Evolutionary conservation across 2,888 invertebrate genomes (phyloP), one percentile per base, ranked within the genome.

Genomic region (Cataglyphis livida): DNA sequence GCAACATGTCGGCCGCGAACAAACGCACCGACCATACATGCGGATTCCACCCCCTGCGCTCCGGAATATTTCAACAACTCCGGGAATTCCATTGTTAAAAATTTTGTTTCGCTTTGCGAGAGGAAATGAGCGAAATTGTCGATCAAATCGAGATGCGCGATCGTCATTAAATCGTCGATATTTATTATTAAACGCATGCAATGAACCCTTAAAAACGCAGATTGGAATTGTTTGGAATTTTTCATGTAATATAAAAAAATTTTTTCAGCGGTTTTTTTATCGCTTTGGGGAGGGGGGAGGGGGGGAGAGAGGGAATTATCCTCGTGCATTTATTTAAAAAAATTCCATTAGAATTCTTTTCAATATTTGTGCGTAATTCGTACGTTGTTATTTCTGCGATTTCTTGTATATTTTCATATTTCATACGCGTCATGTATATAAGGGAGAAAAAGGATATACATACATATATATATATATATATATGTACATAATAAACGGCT

Each of bases 1-100:
- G 70, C 78, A 79, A 70, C 59, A 79, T 79, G 78, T 79, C 78
- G 78, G 78, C 78, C 59, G 59, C 78, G 78, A 70, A 35, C 70
- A 79, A 70, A 79, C 59, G 78, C 35, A 70, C 59, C 70, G 78
- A 44, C 44, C 44, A 59, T 59, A 70, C 59, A 28, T 44, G 68
- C 59, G 70, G 44, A 79, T 79, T 79, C 59, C 70, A 70, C 32
- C 57, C 57, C 51, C 57, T 68, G 59, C 32, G 12, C 28, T 2
- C 28, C 68, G 32, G 54, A 21, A 79, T 70, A 79, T 79, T 79
- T 68, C 78, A 59, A 79, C 21, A 79, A 79, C 25, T 61, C 59
- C 59, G 41, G 44, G 57, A 78, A 78, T 68, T 76, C 57, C 68
- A 70, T 59, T 79, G 78, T 79, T 70, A 81, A 82, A 82, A 82